Percentiles rank a stretch among this genome's conserved stretches.
These are phyloP conservation scores for Sylvia atricapilla DNA, from an alignment of 2,113 vertebrate species.

Conservation along the genomic window DNA sequence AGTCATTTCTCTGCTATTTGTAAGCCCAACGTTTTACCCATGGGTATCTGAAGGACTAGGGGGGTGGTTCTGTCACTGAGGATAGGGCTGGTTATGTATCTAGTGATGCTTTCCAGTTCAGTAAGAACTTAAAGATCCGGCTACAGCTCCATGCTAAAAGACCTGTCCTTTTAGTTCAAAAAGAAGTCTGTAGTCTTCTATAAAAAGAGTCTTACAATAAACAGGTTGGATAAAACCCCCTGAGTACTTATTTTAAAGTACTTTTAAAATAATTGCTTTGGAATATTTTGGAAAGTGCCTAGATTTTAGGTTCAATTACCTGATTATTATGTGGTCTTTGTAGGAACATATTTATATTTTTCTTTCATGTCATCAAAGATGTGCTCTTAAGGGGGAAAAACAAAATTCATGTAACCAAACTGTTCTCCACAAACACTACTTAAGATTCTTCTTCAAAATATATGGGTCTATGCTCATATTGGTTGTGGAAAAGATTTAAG, in stretches of 20 bases:
- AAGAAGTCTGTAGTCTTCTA: background rate
- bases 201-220: no score
- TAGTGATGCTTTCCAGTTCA: background rate
- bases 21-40: background rate
- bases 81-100: background rate
- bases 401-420: background rate
- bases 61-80: background rate
- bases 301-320: background rate
- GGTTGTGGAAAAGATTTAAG: background rate
- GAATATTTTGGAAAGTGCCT: background rate
- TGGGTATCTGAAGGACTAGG: background rate
- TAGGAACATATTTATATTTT: background rate
- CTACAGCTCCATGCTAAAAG: background rate
- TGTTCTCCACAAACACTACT: background rate
- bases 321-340: background rate
- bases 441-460: background rate
- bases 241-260: background rate
- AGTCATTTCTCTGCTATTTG: background rate
- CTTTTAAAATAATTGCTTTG: background rate
- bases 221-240: background rate
- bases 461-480: background rate
- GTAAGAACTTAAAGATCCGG: background rate
- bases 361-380: background rate
- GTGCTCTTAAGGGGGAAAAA: background rate
- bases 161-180: background rate